phyloP scores from a whole-genome alignment of 2,113 vertebrate genomes.

The Paramormyrops kingsleyae region DNA sequence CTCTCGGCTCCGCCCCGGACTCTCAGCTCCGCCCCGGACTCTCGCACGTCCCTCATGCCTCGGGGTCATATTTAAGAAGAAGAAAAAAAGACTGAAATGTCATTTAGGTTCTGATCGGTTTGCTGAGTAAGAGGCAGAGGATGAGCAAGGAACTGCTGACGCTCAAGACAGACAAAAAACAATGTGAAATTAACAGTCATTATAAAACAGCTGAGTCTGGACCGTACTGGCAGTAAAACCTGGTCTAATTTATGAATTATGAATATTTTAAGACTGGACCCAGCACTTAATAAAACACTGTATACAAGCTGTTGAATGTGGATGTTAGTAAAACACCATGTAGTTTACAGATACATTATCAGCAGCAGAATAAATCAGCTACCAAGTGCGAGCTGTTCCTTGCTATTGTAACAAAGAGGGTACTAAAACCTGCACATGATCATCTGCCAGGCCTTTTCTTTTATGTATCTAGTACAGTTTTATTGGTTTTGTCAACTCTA shows the following conservation, averaged over 20 bases:
- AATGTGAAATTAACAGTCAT: background rate
- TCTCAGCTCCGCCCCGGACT: background rate
- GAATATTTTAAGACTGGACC: background rate
- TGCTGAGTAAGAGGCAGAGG: background rate
- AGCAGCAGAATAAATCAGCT: background rate
- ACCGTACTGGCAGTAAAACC: background rate
- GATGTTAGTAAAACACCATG: background rate
- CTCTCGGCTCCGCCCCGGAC: too few relatives aligned
- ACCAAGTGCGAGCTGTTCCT: background rate
- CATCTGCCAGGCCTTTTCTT: background rate
- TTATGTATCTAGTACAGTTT: background rate
- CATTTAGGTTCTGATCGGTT: background rate
- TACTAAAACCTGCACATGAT: background rate
- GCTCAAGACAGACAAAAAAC: background rate
- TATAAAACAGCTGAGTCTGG: background rate
- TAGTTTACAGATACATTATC: background rate
- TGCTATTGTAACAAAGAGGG: background rate
- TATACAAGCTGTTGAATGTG: background rate
- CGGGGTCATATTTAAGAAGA: background rate
- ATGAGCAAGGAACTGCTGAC: background rate
- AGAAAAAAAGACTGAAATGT: background rate
- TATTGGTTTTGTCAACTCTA: background rate
- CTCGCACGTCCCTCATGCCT: background rate
- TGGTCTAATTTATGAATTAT: background rate
- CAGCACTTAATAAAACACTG: background rate